These are phyloP conservation scores for Synergus itoensis DNA, from an alignment of 2,888 invertebrate genomes.

Conservation along the genomic window DNA sequence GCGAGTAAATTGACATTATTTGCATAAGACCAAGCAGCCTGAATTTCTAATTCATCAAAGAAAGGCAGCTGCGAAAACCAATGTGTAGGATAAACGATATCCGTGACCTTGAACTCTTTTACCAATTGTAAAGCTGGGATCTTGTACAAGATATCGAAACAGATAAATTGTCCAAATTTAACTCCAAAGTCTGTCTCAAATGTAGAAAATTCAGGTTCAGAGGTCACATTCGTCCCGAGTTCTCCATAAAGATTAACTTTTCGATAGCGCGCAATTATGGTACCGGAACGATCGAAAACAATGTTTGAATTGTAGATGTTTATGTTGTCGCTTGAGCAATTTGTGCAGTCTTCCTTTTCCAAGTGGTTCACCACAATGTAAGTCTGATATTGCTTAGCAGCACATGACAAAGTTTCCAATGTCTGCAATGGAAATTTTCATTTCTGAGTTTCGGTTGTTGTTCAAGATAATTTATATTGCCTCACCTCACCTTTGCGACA, in stretches of 20 bases:
- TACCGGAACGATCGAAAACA: conserved; percentile 79
- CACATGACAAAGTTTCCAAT: conserved; percentile 70
- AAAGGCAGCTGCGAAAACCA: conserved; percentile 81
- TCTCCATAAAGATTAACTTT: conserved; percentile 79
- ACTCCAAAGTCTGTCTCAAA: conserved; percentile 80
- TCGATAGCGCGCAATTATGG: conserved; percentile 79
- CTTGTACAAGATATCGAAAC: conserved; percentile 81
- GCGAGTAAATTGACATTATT: conserved; percentile 79
- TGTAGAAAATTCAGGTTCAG: conserved; percentile 70
- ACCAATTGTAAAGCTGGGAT: conserved; percentile 78
- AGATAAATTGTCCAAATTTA: conserved; percentile 80
- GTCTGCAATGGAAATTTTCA: not conserved
- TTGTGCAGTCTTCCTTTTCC: conserved; percentile 69
- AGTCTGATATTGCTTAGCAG: conserved; percentile 75
- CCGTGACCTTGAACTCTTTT: conserved; percentile 73
- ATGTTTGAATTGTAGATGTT: conserved; percentile 80
- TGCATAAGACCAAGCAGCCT: conserved; percentile 78
- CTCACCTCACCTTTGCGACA: conserved; percentile 41
- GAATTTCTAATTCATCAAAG: conserved; percentile 76
- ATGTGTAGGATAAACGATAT: conserved; percentile 79
- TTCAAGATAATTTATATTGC: not conserved
- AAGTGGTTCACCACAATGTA: conserved; percentile 79
- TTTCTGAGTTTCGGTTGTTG: not conserved
- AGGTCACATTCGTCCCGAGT: conserved; percentile 70
- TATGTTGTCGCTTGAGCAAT: conserved; percentile 69